A percentile compares a stretch with the other conserved stretches of the same genome.
Evolutionary conservation across 2,113 vertebrate genomes (phyloP).

Genomic region (Rattus rattus): DNA sequence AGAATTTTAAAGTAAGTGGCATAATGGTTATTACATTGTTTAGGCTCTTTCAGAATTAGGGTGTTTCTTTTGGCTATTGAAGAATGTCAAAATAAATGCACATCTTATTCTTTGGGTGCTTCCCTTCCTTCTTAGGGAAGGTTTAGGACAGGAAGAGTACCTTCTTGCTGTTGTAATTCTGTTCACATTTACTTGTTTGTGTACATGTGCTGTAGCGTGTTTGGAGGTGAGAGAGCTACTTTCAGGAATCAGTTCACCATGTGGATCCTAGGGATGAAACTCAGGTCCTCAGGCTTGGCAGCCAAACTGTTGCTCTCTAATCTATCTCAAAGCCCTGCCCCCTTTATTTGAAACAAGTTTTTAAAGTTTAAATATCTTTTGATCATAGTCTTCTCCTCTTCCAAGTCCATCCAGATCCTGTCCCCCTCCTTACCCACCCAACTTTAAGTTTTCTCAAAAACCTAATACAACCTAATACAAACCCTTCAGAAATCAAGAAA

Average conservation of each 20-base stretch:
- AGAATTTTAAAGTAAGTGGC: neutral
- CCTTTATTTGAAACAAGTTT: neutral
- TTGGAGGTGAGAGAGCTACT: neutral
- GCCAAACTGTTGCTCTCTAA: neutral
- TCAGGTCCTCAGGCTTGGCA: neutral
- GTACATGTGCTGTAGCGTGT: neutral
- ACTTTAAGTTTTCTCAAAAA: neutral
- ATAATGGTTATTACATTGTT: neutral
- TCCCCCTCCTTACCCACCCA: neutral
- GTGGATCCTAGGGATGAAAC: neutral
- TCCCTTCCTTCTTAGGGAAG: neutral
- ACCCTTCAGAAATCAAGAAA: neutral
- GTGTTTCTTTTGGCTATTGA: neutral
- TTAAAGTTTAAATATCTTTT: neutral
- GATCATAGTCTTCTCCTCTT: neutral
- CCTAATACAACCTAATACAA: neutral
- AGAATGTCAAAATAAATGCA: slow-evolving; percentile 17
- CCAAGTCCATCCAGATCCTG: neutral
- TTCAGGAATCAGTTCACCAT: neutral
- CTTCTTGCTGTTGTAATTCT: neutral
- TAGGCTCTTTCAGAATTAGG: slow-evolving; percentile 1
- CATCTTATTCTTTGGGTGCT: neutral
- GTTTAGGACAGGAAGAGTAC: neutral
- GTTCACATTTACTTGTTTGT: neutral
- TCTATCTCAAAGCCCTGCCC: neutral